These are phyloP conservation scores for Periophthalmus modestus DNA, from an alignment of 2,113 vertebrate genomes.

Conservation along the genomic window DNA sequence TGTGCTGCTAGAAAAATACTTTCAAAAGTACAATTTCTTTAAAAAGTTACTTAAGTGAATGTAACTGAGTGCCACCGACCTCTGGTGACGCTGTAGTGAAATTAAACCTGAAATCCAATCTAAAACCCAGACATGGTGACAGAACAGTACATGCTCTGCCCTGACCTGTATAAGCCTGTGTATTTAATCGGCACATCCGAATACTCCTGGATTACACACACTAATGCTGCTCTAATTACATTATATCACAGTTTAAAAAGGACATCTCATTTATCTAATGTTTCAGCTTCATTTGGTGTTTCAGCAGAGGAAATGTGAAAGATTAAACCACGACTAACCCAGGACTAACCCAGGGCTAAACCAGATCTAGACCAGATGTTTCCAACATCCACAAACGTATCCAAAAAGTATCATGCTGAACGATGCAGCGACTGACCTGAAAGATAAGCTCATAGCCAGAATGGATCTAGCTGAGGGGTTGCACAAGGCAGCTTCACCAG, in stretches of 20 bases:
- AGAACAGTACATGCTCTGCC: not conserved
- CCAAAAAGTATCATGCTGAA: too few relatives aligned
- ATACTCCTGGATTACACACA: conserved; percentile 4
- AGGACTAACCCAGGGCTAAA: not conserved
- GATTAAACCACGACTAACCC: not conserved
- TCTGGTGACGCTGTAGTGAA: not conserved
- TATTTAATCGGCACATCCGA: not conserved
- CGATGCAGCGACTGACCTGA: too few relatives aligned
- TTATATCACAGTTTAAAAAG: not conserved
- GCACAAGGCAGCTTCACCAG: too few relatives aligned
- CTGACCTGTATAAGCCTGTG: not conserved
- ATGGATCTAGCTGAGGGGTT: too few relatives aligned
- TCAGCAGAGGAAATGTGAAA: not conserved
- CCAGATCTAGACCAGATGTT: not conserved
- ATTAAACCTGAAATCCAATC: not conserved
- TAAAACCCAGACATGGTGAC: not conserved
- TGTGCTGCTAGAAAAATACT: too few relatives aligned
- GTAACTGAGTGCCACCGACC: too few relatives aligned
- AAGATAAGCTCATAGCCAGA: too few relatives aligned
- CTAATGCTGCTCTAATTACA: not conserved
- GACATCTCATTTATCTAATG: not conserved
- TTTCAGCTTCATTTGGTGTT: not conserved
- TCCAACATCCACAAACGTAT: too few relatives aligned
- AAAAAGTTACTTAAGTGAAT: too few relatives aligned
- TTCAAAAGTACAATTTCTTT: too few relatives aligned